Conservation (phyloP, 2,797 vertebrate species). For the Poecile montanus region DNA sequence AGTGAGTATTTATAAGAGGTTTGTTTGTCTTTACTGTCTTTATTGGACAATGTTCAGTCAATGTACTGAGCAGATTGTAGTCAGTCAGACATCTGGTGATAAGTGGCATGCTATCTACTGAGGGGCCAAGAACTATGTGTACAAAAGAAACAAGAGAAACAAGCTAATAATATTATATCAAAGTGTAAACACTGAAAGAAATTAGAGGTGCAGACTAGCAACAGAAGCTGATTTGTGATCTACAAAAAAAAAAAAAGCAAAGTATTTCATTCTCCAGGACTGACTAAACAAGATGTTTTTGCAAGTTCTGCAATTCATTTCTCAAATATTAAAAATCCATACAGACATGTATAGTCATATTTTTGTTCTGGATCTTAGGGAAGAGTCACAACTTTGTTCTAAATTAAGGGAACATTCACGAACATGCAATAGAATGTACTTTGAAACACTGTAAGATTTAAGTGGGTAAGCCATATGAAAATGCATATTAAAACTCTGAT, state of each 20-base stretch:
- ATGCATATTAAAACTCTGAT: slow-evolving; percentile 16
- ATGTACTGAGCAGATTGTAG: background rate
- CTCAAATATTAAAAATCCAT: background rate
- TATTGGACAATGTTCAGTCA: background rate
- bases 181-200: background rate
- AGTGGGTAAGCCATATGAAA: slow-evolving; percentile 8
- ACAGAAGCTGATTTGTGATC: background rate
- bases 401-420: background rate
- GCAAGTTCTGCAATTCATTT: background rate
- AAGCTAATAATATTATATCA: background rate
- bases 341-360: background rate
- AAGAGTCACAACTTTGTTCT: background rate
- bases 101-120: background rate
- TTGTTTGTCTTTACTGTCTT: background rate
- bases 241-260: background rate
- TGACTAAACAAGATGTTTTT: background rate
- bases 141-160: background rate
- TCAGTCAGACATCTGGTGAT: background rate
- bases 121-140: background rate
- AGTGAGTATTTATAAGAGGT: background rate
- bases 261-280: background rate
- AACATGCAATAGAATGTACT: background rate
- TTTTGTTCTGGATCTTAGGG: background rate
- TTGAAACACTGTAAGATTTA: background rate
- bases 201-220: background rate